Conservation (phyloP, 2,888 invertebrate species). For the Phlogophora meticulosa region DNA sequence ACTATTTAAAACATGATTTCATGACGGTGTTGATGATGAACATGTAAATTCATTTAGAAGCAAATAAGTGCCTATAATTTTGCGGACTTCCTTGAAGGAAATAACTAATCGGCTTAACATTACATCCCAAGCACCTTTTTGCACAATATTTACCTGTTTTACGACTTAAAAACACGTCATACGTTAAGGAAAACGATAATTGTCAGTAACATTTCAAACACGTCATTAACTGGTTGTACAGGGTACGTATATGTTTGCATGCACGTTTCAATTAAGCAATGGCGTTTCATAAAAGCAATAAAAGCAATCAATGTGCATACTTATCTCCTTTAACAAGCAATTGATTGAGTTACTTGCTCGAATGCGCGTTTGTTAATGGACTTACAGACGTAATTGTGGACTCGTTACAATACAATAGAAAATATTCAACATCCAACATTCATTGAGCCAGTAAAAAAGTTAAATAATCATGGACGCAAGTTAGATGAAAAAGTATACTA, state of each 20-base stretch:
- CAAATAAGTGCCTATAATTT: no score
- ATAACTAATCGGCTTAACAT: not conserved
- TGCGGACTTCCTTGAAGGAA: not conserved
- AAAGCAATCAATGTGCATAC: slow-evolving; percentile 55
- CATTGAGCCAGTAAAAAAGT: slow-evolving; percentile 24
- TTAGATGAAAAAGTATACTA: slow-evolving; percentile 30
- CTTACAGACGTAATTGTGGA: slow-evolving; percentile 40
- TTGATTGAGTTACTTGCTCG: slow-evolving; percentile 59
- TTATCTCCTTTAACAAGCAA: slow-evolving; percentile 51
- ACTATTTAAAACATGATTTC: no score
- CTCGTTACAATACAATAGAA: slow-evolving; percentile 54
- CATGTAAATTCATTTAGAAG: no score
- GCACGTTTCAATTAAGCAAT: slow-evolving; percentile 40
- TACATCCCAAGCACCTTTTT: not conserved
- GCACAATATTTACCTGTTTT: slow-evolving; percentile 19
- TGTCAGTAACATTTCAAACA: slow-evolving; percentile 24
- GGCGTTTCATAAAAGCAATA: slow-evolving; percentile 52
- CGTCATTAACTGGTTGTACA: slow-evolving; percentile 27
- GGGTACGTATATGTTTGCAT: slow-evolving; percentile 29
- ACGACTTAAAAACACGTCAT: slow-evolving; percentile 16
- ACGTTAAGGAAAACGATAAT: slow-evolving; percentile 26
- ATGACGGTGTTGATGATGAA: no score
- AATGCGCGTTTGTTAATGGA: slow-evolving; percentile 48
- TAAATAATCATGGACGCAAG: slow-evolving; percentile 18
- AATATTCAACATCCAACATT: slow-evolving; percentile 19